phyloP scores from a whole-genome alignment of 2,113 vertebrate genomes.

The Onychostruthus taczanowskii region DNA sequence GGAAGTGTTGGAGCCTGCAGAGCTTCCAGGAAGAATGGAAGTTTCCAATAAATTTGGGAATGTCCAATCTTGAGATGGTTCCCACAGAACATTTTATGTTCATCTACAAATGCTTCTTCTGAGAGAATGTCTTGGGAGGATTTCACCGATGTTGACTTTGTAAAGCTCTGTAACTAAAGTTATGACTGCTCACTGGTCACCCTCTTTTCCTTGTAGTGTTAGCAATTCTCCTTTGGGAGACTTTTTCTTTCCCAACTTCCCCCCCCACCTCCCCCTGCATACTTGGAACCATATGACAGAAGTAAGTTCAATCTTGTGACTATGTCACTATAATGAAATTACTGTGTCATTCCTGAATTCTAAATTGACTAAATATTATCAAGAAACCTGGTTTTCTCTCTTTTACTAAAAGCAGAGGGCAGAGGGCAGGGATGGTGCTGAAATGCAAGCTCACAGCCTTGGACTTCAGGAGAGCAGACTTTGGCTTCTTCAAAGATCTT shows the following conservation, averaged over 20 bases:
- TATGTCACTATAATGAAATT: neutral
- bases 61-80: neutral
- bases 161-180: neutral
- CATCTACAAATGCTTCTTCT: neutral
- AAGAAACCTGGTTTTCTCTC: neutral
- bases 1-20: neutral
- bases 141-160: neutral
- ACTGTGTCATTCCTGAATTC: neutral
- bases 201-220: neutral
- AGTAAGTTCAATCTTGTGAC: neutral
- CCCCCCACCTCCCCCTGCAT: neutral
- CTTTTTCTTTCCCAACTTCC: neutral
- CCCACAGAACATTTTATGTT: neutral
- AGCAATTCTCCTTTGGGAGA: neutral
- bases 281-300: neutral
- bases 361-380: neutral
- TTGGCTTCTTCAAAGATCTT: neutral
- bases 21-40: neutral
- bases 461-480: neutral
- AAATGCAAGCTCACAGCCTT: neutral
- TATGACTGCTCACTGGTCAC: neutral
- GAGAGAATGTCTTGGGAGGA: neutral
- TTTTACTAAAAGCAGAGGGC: neutral
- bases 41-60: neutral
- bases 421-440: neutral